Evolutionary conservation across 2,797 vertebrate species (phyloP).

Genomic region (Crax fasciolata): DNA sequence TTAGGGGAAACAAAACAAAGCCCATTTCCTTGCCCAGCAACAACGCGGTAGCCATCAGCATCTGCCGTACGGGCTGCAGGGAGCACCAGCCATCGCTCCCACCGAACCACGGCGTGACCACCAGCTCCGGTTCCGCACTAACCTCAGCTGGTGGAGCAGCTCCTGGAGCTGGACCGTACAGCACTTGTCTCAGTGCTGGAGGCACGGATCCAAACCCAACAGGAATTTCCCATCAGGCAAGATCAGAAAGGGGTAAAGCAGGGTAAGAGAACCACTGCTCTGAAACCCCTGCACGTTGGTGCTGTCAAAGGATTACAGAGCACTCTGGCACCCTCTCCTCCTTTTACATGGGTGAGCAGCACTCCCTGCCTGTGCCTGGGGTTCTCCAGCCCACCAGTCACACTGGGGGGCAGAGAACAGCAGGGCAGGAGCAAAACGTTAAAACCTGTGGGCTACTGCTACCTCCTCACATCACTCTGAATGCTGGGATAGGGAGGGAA

Average conservation of each 20-base stretch:
- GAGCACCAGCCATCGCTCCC: neutral
- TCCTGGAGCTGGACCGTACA: neutral
- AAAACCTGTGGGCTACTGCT: neutral
- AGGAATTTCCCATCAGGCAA: neutral
- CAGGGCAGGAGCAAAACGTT: neutral
- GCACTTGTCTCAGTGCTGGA: neutral
- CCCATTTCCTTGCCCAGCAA: slow-evolving; percentile 15
- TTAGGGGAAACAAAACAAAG: slow-evolving; percentile 37
- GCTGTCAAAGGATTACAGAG: neutral
- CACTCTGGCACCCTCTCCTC: neutral
- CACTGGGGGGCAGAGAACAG: neutral
- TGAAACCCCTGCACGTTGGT: neutral
- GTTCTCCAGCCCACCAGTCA: neutral
- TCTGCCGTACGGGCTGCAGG: rapidly evolving
- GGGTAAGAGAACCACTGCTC: neutral
- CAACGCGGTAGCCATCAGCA: neutral
- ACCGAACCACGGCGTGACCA: neutral
- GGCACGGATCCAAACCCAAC: neutral
- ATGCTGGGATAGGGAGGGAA: neutral
- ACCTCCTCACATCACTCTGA: neutral
- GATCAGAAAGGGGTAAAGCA: neutral
- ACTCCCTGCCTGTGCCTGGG: rapidly evolving
- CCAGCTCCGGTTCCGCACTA: neutral
- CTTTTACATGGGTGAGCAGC: neutral
- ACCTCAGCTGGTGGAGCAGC: neutral